phyloP scores from a whole-genome alignment of 2,113 vertebrate genomes.

The Pygoscelis adeliae region DNA sequence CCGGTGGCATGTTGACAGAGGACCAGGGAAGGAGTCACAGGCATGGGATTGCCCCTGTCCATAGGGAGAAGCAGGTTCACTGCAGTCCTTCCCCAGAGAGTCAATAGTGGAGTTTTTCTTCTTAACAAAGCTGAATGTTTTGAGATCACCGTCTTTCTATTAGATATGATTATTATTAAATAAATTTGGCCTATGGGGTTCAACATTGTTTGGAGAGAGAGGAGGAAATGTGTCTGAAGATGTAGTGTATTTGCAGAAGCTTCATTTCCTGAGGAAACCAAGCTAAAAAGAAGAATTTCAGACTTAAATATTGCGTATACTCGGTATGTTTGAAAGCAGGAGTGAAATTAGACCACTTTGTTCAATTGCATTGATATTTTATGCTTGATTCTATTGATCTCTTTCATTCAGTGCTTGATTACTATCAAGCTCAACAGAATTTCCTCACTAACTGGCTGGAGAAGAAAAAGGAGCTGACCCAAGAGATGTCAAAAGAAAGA shows the following conservation, averaged over 20 bases:
- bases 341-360: neutral
- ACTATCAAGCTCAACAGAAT: neutral
- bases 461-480: neutral
- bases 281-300: neutral
- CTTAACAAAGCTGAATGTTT: neutral
- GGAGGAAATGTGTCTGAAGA: neutral
- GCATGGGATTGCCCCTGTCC: neutral
- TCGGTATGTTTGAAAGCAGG: neutral
- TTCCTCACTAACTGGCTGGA: neutral
- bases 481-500: neutral
- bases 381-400: neutral
- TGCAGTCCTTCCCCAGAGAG: neutral
- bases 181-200: neutral
- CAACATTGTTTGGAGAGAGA: neutral
- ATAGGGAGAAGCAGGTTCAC: neutral
- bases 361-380: neutral
- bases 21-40: neutral
- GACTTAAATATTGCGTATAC: neutral
- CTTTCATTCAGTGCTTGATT: neutral
- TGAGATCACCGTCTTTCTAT: neutral
- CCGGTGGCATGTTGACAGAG: neutral
- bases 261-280: neutral
- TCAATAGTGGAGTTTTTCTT: neutral
- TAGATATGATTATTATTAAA: neutral
- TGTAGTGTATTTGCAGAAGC: neutral